Conservation (phyloP, 1,140 invertebrate species). For the Marisa cornuarietis region DNA sequence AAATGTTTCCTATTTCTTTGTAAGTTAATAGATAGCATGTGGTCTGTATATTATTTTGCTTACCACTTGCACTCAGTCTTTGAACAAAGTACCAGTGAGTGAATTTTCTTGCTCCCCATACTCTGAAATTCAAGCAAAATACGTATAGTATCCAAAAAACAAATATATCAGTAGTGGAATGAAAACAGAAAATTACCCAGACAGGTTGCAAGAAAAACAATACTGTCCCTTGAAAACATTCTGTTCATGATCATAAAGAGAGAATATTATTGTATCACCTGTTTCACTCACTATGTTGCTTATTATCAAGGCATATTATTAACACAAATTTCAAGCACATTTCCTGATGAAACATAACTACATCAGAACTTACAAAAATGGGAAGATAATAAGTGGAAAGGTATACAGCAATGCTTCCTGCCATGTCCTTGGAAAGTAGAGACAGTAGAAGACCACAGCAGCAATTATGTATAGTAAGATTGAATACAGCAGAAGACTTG, state of each 20-base stretch:
- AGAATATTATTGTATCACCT: too few species aligned
- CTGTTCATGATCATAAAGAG: too few species aligned
- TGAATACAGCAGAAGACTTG: slow-evolving; percentile 81
- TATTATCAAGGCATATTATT: background rate
- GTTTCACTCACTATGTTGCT: background rate
- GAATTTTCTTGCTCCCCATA: slow-evolving; percentile 79
- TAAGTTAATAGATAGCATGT: background rate
- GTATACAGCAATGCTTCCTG: slow-evolving; percentile 77
- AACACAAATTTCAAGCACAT: background rate
- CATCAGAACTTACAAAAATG: slow-evolving; percentile 77
- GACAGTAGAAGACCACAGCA: slow-evolving; percentile 81
- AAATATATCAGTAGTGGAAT: too few species aligned
- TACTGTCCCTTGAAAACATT: too few species aligned
- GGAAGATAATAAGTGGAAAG: slow-evolving; percentile 79
- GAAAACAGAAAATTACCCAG: too few species aligned
- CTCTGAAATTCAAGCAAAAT: slow-evolving; percentile 72
- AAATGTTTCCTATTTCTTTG: background rate
- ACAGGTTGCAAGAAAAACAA: too few species aligned
- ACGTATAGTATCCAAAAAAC: background rate
- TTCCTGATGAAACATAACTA: background rate
- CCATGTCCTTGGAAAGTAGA: slow-evolving; percentile 77
- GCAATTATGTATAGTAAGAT: slow-evolving; percentile 81
- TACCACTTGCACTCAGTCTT: slow-evolving; percentile 82
- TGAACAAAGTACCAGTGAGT: slow-evolving; percentile 89
- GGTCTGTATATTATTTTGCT: slow-evolving; percentile 10